Percentiles rank a stretch among this genome's conserved stretches.
Conservation (phyloP, 2,797 vertebrate species). For the Tadarida brasiliensis region DNA sequence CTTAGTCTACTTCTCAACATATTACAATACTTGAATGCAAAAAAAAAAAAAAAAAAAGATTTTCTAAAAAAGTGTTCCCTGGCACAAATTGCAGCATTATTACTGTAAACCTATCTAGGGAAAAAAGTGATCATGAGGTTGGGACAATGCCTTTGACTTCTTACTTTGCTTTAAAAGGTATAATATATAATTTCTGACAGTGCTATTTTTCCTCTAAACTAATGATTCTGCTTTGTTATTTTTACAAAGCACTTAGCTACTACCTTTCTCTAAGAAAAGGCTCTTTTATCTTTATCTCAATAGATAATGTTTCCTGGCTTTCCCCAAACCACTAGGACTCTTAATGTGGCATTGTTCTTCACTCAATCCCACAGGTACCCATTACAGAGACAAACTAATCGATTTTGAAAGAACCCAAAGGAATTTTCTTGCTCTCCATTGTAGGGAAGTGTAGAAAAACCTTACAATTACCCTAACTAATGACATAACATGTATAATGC, state of each 20-base stretch:
- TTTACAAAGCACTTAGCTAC: slow-evolving; percentile 78
- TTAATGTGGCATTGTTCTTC: slow-evolving; percentile 68
- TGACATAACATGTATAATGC: neutral
- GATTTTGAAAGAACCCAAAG: slow-evolving; percentile 63
- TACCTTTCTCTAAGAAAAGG: slow-evolving; percentile 70
- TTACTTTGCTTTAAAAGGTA: slow-evolving; percentile 75
- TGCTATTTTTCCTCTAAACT: slow-evolving; percentile 75
- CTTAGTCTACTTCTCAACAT: neutral
- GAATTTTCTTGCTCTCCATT: slow-evolving; percentile 48
- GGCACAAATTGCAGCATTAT: slow-evolving; percentile 48
- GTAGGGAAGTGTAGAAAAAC: neutral
- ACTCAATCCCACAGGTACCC: slow-evolving; percentile 59
- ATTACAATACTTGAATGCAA: neutral
- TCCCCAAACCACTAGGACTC: slow-evolving; percentile 35
- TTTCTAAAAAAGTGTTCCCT: slow-evolving; percentile 15
- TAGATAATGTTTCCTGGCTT: slow-evolving; percentile 72
- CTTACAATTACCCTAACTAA: slow-evolving; percentile 21
- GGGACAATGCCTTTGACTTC: slow-evolving; percentile 70
- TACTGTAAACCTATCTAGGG: slow-evolving; percentile 38
- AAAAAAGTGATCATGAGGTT: slow-evolving; percentile 40
- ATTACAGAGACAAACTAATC: slow-evolving; percentile 67
- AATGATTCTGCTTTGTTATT: slow-evolving; percentile 79
- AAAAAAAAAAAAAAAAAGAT: neutral
- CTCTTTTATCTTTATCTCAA: slow-evolving; percentile 76
- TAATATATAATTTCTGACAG: slow-evolving; percentile 77